Evolutionary conservation across 2,113 vertebrate species (phyloP).

Genomic region (Oostethus manadensis): DNA sequence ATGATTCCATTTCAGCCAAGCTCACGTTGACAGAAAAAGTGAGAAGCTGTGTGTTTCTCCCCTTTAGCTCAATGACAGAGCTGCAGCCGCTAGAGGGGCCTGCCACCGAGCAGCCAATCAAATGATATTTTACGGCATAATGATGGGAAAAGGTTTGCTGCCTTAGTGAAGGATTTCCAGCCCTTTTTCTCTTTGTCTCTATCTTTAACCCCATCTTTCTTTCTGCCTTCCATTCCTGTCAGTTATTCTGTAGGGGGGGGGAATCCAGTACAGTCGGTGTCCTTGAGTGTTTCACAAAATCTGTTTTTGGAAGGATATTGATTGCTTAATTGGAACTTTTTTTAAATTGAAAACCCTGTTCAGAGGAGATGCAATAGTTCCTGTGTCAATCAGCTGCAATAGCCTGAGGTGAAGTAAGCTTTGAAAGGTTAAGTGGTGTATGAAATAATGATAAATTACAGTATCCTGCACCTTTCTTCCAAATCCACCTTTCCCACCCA

Average conservation of each 20-base stretch:
- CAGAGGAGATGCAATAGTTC: slow-evolving; percentile 18
- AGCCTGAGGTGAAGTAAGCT: slow-evolving; percentile 36
- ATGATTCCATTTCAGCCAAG: slow-evolving; percentile 89
- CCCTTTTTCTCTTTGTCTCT: slow-evolving; percentile 1
- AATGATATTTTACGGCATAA: slow-evolving; percentile 79
- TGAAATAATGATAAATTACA: slow-evolving; percentile 79
- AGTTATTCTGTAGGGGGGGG: neutral
- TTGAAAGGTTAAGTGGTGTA: slow-evolving; percentile 79
- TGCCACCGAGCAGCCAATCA: slow-evolving; percentile 78
- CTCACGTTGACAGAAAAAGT: slow-evolving; percentile 83
- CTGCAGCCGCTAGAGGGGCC: slow-evolving; percentile 77
- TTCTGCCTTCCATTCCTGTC: neutral
- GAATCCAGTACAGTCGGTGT: neutral
- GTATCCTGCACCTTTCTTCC: slow-evolving; percentile 54
- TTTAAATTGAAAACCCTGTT: slow-evolving; percentile 9
- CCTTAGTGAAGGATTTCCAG: slow-evolving; percentile 29
- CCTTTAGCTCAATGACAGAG: slow-evolving; percentile 70
- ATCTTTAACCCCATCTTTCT: slow-evolving; percentile 1
- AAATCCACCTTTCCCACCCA: neutral
- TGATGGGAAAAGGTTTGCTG: slow-evolving; percentile 75
- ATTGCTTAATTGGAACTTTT: neutral
- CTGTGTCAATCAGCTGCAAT: slow-evolving; percentile 39
- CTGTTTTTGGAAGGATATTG: neutral
- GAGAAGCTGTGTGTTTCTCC: slow-evolving; percentile 75
- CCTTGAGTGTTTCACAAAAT: neutral